A percentile compares a stretch with the other conserved stretches of the same genome.
These are phyloP conservation scores for Trachelus iudaicus DNA, from an alignment of 2,888 invertebrate genomes.

Conservation along the genomic window DNA sequence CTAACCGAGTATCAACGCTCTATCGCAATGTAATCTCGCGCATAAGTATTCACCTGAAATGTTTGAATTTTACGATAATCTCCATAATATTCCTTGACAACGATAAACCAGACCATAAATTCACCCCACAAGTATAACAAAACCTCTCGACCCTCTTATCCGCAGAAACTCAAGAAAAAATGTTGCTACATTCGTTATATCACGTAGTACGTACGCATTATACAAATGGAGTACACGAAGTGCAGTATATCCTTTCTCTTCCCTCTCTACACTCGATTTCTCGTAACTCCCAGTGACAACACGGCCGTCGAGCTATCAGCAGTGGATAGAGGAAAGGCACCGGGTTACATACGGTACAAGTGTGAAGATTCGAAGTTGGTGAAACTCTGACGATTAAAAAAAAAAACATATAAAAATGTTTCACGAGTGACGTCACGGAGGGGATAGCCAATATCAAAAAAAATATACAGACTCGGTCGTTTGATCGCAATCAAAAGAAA, in stretches of 20 bases:
- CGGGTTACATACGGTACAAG: background rate
- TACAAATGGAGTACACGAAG: conserved; percentile 15
- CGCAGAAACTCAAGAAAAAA: background rate
- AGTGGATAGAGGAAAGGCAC: background rate
- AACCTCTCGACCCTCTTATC: background rate
- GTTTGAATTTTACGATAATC: background rate
- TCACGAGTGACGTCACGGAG: background rate
- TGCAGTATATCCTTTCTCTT: conserved; percentile 26
- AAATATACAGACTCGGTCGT: background rate
- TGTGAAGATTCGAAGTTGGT: background rate
- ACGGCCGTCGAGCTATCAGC: background rate
- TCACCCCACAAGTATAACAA: background rate
- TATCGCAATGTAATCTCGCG: background rate
- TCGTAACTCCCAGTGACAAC: conserved; percentile 22
- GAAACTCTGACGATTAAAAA: background rate
- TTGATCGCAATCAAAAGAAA: background rate
- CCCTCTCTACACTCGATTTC: conserved; percentile 25
- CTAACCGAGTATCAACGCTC: background rate
- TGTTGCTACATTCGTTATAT: background rate
- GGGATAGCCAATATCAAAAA: background rate
- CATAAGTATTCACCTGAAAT: background rate
- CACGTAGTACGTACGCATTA: background rate
- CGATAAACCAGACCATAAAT: background rate
- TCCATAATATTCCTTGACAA: background rate
- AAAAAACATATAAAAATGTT: background rate